phyloP scores from a whole-genome alignment of 2,888 invertebrate genomes.

The Vesta saturnalis region DNA sequence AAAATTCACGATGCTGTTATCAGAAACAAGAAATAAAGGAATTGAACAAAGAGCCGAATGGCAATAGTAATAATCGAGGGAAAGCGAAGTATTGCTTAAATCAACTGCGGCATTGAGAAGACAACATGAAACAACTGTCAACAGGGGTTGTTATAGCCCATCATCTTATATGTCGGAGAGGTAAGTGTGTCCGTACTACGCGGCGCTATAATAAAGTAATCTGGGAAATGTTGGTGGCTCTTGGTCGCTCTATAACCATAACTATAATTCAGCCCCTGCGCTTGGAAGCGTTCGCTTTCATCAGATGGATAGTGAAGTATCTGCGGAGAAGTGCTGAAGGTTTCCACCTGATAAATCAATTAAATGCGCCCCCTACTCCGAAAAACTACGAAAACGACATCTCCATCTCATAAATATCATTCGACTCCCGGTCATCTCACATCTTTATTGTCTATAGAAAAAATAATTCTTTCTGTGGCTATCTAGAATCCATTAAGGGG shows the following conservation, averaged over 20 bases:
- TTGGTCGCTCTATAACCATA: constrained; percentile 61
- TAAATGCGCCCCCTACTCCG: constrained; percentile 43
- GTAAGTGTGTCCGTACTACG: constrained; percentile 58
- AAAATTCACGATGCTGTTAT: constrained; percentile 20
- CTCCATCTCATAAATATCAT: constrained; percentile 52
- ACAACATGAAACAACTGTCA: constrained; percentile 60
- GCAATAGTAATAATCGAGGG: constrained; percentile 54
- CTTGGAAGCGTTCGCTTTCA: constrained; percentile 48
- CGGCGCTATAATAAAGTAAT: constrained; percentile 62
- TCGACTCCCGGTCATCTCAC: constrained; percentile 47
- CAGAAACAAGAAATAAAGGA: constrained; percentile 43
- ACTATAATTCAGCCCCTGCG: constrained; percentile 60
- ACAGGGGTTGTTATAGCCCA: constrained; percentile 60
- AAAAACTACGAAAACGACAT: constrained; percentile 44
- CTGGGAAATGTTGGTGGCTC: constrained; percentile 59
- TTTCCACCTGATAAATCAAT: constrained; percentile 63
- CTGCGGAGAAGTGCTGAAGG: constrained; percentile 51
- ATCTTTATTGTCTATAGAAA: constrained; percentile 55
- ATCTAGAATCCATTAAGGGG: constrained; percentile 54
- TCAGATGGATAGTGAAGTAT: constrained; percentile 51
- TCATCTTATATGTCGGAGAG: constrained; percentile 61
- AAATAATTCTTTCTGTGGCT: constrained; percentile 49
- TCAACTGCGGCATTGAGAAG: constrained; percentile 51
- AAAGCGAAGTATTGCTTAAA: constrained; percentile 56
- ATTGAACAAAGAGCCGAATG: constrained; percentile 30